A percentile compares a stretch with the other conserved stretches of the same genome.
Evolutionary conservation across 1,140 invertebrate species (phyloP).

Genomic region (Antheraea pernyi): DNA sequence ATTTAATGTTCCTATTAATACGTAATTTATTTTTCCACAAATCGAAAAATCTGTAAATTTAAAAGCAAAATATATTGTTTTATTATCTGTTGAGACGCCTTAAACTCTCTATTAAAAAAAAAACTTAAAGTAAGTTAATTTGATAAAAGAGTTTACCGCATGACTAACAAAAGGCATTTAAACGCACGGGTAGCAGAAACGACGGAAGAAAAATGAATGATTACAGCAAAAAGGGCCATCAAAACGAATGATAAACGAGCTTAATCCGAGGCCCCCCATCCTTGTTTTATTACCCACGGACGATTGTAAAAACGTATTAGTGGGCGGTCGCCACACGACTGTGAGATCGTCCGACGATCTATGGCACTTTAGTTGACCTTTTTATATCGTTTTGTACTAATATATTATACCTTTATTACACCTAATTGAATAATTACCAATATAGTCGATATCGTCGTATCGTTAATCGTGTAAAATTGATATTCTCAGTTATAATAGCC

Average conservation of each 20-base stretch:
- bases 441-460: no score
- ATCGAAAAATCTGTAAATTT: no score
- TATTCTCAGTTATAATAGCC: no score
- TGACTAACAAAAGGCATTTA: slow-evolving; percentile 58
- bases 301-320: slow-evolving; percentile 78
- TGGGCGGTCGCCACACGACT: slow-evolving; percentile 36
- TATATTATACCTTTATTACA: slow-evolving; percentile 54
- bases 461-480: no score
- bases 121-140: slow-evolving; percentile 46
- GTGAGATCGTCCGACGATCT: slow-evolving; percentile 36
- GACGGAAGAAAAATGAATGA: slow-evolving; percentile 78
- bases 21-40: no score
- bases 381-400: slow-evolving; percentile 52
- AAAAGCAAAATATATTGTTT: no score
- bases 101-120: not conserved
- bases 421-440: slow-evolving; percentile 19
- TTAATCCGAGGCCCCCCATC: slow-evolving; percentile 69
- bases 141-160: slow-evolving; percentile 59
- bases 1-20: no score
- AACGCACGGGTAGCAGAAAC: slow-evolving; percentile 69
- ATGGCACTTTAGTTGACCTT: slow-evolving; percentile 58
- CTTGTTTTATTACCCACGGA: slow-evolving; percentile 72
- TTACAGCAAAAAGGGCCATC: slow-evolving; percentile 77
- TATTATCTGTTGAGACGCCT: not conserved
- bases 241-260: slow-evolving; percentile 77